Evolutionary conservation across 2,113 vertebrate genomes (phyloP).

Genomic region (Gallinago undulata): DNA sequence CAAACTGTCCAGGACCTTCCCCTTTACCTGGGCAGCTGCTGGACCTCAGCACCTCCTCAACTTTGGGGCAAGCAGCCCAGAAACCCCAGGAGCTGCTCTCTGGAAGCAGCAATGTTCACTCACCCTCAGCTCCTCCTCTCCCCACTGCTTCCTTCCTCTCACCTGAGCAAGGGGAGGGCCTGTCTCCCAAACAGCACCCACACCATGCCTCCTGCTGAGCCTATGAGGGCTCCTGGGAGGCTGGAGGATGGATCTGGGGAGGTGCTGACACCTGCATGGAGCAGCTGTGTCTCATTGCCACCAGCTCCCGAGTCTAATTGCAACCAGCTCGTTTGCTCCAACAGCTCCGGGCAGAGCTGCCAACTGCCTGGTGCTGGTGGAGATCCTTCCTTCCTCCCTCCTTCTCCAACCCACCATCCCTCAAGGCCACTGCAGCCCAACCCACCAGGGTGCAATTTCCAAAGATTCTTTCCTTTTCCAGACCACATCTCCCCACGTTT

Average conservation of each 20-base stretch:
- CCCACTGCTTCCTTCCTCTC: constrained; percentile 29
- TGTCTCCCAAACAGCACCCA: accelerated
- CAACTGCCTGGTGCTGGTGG: background rate
- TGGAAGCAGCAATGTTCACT: accelerated
- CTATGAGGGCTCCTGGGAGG: background rate
- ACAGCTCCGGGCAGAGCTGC: background rate
- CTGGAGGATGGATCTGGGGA: background rate
- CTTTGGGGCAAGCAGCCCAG: background rate
- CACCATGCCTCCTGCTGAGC: accelerated
- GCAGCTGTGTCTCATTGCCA: background rate
- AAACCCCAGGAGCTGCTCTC: background rate
- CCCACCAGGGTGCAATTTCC: background rate
- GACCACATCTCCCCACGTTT: background rate
- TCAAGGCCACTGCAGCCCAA: background rate
- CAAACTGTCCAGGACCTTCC: too few species aligned
- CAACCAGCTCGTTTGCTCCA: background rate
- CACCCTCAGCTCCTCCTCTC: background rate
- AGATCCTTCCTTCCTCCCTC: background rate
- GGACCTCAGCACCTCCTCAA: background rate
- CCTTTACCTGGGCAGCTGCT: background rate
- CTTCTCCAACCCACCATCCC: background rate
- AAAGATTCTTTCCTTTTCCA: background rate
- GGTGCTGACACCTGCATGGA: background rate
- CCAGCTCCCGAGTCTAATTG: background rate
- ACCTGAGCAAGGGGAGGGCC: background rate